A percentile compares a stretch with the other conserved stretches of the same genome.
phyloP scores from a whole-genome alignment of 2,113 vertebrate species.

The Larimichthys polyactis region DNA sequence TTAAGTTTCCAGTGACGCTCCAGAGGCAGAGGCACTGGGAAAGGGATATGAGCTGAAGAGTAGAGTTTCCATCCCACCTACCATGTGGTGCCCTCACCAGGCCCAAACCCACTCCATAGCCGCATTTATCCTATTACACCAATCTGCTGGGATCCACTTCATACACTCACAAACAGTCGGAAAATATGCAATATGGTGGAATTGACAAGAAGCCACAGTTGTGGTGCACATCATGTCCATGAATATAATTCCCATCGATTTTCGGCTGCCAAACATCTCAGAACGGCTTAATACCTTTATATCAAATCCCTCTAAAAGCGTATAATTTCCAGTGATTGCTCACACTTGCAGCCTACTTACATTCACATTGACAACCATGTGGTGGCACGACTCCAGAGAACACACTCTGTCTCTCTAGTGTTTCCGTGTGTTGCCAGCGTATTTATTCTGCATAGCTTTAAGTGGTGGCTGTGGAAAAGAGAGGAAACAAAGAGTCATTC shows the following conservation, averaged over 20 bases:
- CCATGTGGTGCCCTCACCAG: conserved; percentile 70
- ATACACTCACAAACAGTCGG: conserved; percentile 75
- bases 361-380: conserved; percentile 73
- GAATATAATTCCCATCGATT: conserved; percentile 78
- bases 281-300: conserved; percentile 82
- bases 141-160: conserved; percentile 80
- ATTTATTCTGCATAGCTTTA: conserved; percentile 82
- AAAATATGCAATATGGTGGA: conserved; percentile 80
- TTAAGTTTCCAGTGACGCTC: conserved; percentile 75
- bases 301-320: conserved; percentile 84
- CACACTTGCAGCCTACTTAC: conserved; percentile 82
- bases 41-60: conserved; percentile 63
- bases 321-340: conserved; percentile 86
- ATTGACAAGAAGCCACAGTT: conserved; percentile 71
- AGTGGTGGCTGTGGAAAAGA: conserved; percentile 76
- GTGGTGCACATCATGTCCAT: conserved; percentile 78
- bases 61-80: conserved; percentile 85
- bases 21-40: conserved; percentile 55
- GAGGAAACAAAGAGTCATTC: conserved; percentile 81
- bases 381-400: conserved; percentile 76
- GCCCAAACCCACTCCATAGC: conserved; percentile 59
- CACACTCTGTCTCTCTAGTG: conserved; percentile 73
- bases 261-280: conserved; percentile 79
- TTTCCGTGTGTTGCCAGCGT: conserved; percentile 76
- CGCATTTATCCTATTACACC: conserved; percentile 84